phyloP scores from a whole-genome alignment of 2,113 vertebrate species.

The Amphiprion percula region DNA sequence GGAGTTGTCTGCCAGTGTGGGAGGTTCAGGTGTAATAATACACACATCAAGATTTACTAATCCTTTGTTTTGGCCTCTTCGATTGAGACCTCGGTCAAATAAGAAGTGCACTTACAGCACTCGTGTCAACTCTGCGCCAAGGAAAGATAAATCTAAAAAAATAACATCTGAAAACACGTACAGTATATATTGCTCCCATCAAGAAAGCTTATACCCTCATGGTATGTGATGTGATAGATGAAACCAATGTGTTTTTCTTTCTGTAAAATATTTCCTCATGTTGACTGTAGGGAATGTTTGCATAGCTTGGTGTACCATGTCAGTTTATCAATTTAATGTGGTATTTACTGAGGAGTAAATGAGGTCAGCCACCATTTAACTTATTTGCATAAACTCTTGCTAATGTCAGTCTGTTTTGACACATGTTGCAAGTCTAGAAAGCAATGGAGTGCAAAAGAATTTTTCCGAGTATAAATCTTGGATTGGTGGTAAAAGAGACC shows the following conservation, averaged over 20 bases:
- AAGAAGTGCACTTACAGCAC: constrained; percentile 15
- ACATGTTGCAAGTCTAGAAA: background rate
- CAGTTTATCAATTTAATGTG: background rate
- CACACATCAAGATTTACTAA: constrained; percentile 74
- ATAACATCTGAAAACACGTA: background rate
- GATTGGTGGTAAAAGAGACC: too few species aligned
- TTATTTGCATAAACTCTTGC: background rate
- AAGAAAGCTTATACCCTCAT: background rate
- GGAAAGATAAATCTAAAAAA: background rate
- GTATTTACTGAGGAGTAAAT: background rate
- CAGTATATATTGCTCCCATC: background rate
- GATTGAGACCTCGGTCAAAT: constrained; percentile 60
- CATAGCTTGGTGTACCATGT: background rate
- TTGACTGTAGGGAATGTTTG: too few species aligned
- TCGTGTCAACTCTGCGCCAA: background rate
- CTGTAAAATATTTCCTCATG: too few species aligned
- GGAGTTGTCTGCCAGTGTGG: constrained; percentile 51
- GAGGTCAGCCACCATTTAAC: background rate
- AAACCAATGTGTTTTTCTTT: too few species aligned
- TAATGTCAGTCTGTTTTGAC: background rate
- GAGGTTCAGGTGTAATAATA: constrained; percentile 55
- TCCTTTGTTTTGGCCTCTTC: constrained; percentile 59
- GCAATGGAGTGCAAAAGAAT: background rate
- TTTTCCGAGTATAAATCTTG: background rate
- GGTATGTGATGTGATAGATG: too few species aligned